These are phyloP conservation scores for Sebastes cheni DNA, from an alignment of 2,797 vertebrate genomes.

Conservation along the genomic window DNA sequence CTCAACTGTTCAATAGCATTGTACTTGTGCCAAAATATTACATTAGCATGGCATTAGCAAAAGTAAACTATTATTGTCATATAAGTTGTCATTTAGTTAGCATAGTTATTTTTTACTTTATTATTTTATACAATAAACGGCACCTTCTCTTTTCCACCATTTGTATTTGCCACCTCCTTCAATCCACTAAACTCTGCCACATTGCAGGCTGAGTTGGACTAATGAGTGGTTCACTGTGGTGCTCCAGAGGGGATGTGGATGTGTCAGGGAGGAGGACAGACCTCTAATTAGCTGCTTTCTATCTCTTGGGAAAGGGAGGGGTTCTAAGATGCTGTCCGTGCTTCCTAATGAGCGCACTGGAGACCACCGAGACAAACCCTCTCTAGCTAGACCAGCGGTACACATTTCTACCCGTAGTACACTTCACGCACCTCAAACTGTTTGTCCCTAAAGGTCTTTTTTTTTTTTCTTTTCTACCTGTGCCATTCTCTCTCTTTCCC, in stretches of 20 bases:
- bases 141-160: neutral
- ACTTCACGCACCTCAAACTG: conserved; percentile 48
- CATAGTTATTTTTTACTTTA: neutral
- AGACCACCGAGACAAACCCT: conserved; percentile 66
- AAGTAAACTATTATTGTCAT: neutral
- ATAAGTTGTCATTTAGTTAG: neutral
- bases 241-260: conserved; percentile 56
- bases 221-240: conserved; percentile 30
- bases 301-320: conserved; percentile 65
- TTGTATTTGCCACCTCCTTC: conserved; percentile 5
- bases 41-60: neutral
- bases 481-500: conserved; percentile 31
- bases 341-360: conserved; percentile 81
- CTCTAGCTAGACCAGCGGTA: conserved; percentile 11
- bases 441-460: conserved; percentile 57
- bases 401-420: conserved; percentile 37
- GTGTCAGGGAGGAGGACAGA: conserved; percentile 69
- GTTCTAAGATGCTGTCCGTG: conserved; percentile 63
- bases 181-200: conserved; percentile 34
- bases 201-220: conserved; percentile 23
- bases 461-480: neutral
- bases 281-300: conserved; percentile 74
- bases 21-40: neutral
- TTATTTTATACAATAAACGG: neutral
- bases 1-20: neutral